Percentiles rank a stretch among this genome's conserved stretches.
These are phyloP conservation scores for Gandaritis pyraliata DNA, from an alignment of 2,888 invertebrate genomes.

Conservation along the genomic window DNA sequence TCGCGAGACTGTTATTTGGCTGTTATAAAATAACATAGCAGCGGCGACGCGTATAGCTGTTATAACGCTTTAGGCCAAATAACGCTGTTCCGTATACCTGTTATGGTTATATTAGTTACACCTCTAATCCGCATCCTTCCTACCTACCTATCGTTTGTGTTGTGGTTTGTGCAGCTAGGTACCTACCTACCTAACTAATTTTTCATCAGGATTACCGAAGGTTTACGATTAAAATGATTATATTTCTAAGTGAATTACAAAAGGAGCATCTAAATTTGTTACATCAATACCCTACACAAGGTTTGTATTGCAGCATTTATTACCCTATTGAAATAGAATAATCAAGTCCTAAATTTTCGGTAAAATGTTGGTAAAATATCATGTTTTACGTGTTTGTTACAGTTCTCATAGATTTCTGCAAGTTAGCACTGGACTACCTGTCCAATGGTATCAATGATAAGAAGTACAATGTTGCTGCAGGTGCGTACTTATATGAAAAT, in stretches of 20 bases:
- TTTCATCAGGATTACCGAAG: neutral
- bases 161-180: too few relatives aligned
- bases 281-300: conserved; percentile 69
- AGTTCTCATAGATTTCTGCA: conserved; percentile 90
- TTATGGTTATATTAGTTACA: too few relatives aligned
- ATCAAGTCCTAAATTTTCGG: neutral
- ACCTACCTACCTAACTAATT: too few relatives aligned
- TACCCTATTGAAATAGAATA: neutral
- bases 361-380: neutral
- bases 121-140: too few relatives aligned
- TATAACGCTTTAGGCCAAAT: too few relatives aligned
- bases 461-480: conserved; percentile 86
- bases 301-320: conserved; percentile 44
- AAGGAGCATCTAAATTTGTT: conserved; percentile 71
- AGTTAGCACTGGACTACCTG: conserved; percentile 86
- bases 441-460: conserved; percentile 87
- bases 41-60: too few relatives aligned
- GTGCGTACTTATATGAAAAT: conserved; percentile 59
- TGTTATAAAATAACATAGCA: too few relatives aligned
- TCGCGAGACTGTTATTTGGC: too few relatives aligned
- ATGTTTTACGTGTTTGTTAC: conserved; percentile 49
- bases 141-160: too few relatives aligned
- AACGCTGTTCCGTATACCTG: too few relatives aligned
- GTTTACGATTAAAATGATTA: conserved; percentile 63
- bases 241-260: conserved; percentile 76